Conservation (phyloP, 2,888 invertebrate genomes). For the Prenolepis imparis region DNA sequence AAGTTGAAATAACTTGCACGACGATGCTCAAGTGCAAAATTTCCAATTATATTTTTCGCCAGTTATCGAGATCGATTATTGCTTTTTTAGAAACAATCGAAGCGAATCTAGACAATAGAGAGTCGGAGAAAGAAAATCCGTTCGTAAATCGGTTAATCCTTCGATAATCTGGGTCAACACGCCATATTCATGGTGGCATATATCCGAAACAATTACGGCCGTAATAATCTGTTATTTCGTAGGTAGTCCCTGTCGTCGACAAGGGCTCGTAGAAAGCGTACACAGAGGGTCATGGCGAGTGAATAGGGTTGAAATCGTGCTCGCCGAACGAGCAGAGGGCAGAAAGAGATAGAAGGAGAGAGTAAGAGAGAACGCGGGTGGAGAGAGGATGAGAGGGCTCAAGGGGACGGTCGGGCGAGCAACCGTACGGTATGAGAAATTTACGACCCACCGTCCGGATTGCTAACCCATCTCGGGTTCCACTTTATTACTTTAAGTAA, state of each 20-base stretch:
- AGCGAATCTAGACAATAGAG: background rate
- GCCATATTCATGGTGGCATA: slow-evolving; percentile 46
- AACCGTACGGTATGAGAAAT: slow-evolving; percentile 71
- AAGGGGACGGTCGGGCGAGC: slow-evolving; percentile 34
- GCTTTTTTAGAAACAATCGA: background rate
- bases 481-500: slow-evolving; percentile 79
- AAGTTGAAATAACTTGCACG: background rate
- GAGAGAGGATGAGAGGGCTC: slow-evolving; percentile 31
- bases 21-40: background rate
- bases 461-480: slow-evolving; percentile 77
- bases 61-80: background rate
- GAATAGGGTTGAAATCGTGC: slow-evolving; percentile 60
- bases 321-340: slow-evolving; percentile 33
- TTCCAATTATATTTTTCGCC: background rate
- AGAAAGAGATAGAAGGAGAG: slow-evolving; percentile 29
- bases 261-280: slow-evolving; percentile 42
- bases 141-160: background rate
- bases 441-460: slow-evolving; percentile 77
- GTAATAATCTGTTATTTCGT: slow-evolving; percentile 77
- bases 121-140: background rate
- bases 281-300: slow-evolving; percentile 51
- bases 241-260: slow-evolving; percentile 70
- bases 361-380: background rate
- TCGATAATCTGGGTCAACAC: background rate
- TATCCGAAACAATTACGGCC: slow-evolving; percentile 66